Evolutionary conservation across 2,888 invertebrate genomes (phyloP), one percentile per base, ranked within the genome.

Genomic region (Ecliptopera silaceata): DNA sequence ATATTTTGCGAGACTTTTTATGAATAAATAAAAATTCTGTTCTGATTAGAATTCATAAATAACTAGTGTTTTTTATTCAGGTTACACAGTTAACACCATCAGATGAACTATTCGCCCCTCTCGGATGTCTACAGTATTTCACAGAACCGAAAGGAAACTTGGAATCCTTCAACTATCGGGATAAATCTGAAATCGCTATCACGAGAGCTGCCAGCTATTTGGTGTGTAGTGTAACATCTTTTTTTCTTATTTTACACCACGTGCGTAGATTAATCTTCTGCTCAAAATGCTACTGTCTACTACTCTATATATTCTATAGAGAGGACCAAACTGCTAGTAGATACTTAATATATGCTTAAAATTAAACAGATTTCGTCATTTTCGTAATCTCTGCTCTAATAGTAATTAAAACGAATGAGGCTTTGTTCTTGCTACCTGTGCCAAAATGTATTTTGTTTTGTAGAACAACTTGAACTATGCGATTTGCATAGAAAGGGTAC

Each of bases 381-480:
- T 3, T 22, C 22, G 4, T 22, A 22, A 22, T 22, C 22, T 22
- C 12, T 34, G 32, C 3, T 15, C 10, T 15, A 15, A 12, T 34
- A 6, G 13, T 34, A 34, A 26, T 13, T 34, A 5, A 13, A 34
- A 34, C 15, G 15, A 8, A 36, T 8, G 13, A 15, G 15, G 11
- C 18, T 39, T 77, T 29, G 29, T 15, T 31, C 38, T 44, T 2
- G 13, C 11, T 53, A 13, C 36, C 20, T 20, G 4, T 45, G 10
- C 20, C 51, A 8, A 26, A 26, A 4, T 26, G 26, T 2, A 44
- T 29, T 31, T 48, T 63, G 44, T 43, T 38, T 93, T 93, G 26
- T 77, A 96, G 96, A 96, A 95, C 72, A 95, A 96, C 77, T 79
- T 96, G 3, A 96, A 96, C 75, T 96, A 96, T 75, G 95, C 94